Base-by-base conservation (phyloP, 2,797 vertebrate genomes). In the Rhincodon typus region DNA sequence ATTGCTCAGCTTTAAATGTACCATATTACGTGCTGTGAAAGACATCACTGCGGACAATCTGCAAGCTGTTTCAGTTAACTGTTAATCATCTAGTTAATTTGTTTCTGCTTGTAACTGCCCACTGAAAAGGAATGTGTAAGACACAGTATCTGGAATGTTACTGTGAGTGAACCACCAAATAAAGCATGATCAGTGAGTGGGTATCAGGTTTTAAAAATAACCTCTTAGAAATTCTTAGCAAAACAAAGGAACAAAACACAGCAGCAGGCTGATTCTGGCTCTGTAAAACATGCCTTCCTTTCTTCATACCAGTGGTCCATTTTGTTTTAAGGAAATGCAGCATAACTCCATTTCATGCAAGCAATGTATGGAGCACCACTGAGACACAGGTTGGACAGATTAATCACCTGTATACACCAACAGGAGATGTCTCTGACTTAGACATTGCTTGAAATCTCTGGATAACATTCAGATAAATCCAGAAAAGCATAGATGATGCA, bases 41-140 rank as follows among this genome's bases (percentile, higher is more conserved):
- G 96, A 96, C 96, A 97, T 97, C 97, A 96, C 96, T 10, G 95
- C 96, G 96, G 96, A 97, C 97, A 97, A 97, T 97, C 97, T 97
- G 97, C 97, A 97, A 42, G 97, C 96, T 97, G 97, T 95, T 96
- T 97, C 96, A 96, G 97, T 97, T 97, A 96, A 97, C 97, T 97
- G 98, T 98, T 98, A 98, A 98, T 98, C 98, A 98, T 97, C 97
- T 97, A 67, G 97, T 97, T 97, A 98, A 97, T 98, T 98, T 98
- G 98, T 98, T 98, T 98, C 97, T 96, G 96, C 97, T 97, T 93
- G 96, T 97, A 96, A 97, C 97, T 95, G 98, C 96, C 97, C 98
- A 98, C 97, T 98, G 97, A 97, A 96, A 96, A 97, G 70, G 96
- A 97, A 96, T 98, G 97, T 53, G 70, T 77, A 46, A 34, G 70